Conservation (phyloP, 2,113 vertebrate genomes). For the Fregetta grallaria region DNA sequence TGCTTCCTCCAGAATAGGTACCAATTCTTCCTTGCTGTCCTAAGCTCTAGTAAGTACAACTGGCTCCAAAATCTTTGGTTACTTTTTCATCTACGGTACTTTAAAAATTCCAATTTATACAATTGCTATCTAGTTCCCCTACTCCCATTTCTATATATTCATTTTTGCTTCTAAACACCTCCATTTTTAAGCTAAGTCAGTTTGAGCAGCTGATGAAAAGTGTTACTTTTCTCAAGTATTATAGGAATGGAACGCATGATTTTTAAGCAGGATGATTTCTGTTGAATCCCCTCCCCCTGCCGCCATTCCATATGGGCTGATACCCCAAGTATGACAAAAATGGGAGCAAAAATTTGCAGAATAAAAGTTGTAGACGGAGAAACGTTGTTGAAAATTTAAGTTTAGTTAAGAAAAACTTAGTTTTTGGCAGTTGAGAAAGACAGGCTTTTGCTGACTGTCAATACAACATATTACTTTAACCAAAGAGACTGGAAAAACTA, state of each 20-base stretch:
- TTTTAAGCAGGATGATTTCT: not conserved
- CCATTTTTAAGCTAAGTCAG: not conserved
- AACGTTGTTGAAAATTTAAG: not conserved
- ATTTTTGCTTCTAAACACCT: not conserved
- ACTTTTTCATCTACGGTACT: not conserved
- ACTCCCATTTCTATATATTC: not conserved
- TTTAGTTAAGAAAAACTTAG: not conserved
- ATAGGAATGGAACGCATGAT: not conserved
- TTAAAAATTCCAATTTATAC: not conserved
- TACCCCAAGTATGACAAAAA: not conserved
- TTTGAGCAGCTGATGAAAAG: not conserved
- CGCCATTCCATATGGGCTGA: no score
- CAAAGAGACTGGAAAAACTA: not conserved
- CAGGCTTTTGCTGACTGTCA: not conserved
- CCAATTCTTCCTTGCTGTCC: not conserved
- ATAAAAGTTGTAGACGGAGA: not conserved
- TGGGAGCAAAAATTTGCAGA: not conserved
- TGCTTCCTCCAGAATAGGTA: not conserved
- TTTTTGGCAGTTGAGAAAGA: not conserved
- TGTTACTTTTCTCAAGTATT: not conserved
- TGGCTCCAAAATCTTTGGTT: not conserved
- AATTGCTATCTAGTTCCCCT: not conserved
- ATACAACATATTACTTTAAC: not conserved
- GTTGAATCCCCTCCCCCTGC: no score
- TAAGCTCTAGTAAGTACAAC: not conserved